Evolutionary conservation across 2,797 vertebrate genomes (phyloP).

Genomic region (Esox masquinongy): DNA sequence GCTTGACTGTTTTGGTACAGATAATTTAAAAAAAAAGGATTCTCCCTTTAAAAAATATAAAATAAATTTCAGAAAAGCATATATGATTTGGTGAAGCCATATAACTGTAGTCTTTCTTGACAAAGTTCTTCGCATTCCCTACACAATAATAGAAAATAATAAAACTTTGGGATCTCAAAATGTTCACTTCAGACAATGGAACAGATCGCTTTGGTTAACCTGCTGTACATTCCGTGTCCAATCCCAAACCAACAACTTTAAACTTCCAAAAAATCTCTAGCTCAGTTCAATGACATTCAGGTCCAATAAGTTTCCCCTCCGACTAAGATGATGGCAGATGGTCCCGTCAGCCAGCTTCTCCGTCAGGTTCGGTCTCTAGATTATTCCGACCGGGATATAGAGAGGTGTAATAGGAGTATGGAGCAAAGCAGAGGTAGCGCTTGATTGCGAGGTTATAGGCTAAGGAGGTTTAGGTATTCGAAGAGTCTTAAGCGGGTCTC

Average conservation of each 20-base stretch:
- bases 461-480: not conserved
- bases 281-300: not conserved
- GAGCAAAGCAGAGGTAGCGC: not conserved
- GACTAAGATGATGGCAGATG: not conserved
- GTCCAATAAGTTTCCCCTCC: not conserved
- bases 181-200: not conserved
- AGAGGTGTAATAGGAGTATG: not conserved
- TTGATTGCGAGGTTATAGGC: not conserved
- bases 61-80: not conserved
- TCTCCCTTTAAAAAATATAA: not conserved
- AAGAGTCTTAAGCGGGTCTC: not conserved
- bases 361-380: not conserved
- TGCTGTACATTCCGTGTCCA: not conserved
- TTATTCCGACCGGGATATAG: not conserved
- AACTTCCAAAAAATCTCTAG: not conserved
- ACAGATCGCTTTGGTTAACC: not conserved
- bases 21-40: not conserved
- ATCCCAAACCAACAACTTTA: not conserved
- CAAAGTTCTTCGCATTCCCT: not conserved
- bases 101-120: not conserved
- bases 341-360: not conserved
- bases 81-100: not conserved
- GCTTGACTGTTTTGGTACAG: conserved; percentile 9
- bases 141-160: too few relatives aligned
- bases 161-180: not conserved